phyloP scores from a whole-genome alignment of 2,113 vertebrate species.

The Megaceryle torquata region DNA sequence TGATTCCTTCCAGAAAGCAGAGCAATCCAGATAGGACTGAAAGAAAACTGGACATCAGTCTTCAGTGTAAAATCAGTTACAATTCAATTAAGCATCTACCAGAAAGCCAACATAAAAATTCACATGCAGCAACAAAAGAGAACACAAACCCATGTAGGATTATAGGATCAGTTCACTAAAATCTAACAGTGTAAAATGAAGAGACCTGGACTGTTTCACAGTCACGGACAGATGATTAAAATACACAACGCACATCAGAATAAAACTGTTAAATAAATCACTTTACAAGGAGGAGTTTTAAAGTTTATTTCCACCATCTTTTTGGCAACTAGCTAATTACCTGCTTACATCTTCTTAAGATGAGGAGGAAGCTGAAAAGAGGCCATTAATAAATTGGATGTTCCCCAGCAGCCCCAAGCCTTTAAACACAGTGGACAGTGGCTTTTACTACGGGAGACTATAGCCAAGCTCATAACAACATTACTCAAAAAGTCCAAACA shows the following conservation, averaged over 20 bases:
- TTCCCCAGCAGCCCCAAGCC: constrained; percentile 30
- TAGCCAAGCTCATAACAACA: constrained; percentile 59
- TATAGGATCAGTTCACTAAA: not conserved
- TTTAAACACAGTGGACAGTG: constrained; percentile 51
- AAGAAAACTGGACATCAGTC: constrained; percentile 9
- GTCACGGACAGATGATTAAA: constrained; percentile 48
- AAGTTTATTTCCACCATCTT: constrained; percentile 57
- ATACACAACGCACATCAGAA: constrained; percentile 48
- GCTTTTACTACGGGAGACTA: constrained; percentile 33
- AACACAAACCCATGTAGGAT: not conserved
- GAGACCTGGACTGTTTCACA: constrained; percentile 20
- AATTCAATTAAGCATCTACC: constrained; percentile 25
- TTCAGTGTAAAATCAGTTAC: constrained; percentile 53
- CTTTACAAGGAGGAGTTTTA: constrained; percentile 51
- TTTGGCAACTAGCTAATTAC: constrained; percentile 61
- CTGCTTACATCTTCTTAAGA: constrained; percentile 67
- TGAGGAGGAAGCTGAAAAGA: constrained; percentile 60
- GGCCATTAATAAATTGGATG: constrained; percentile 55
- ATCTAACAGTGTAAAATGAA: not conserved
- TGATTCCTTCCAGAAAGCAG: constrained; percentile 35
- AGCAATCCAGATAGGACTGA: not conserved
- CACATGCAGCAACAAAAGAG: not conserved
- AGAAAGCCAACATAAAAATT: constrained; percentile 34
- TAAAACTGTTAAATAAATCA: constrained; percentile 60
- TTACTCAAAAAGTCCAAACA: constrained; percentile 61